Evolutionary conservation across 2,888 invertebrate genomes (phyloP).

Genomic region (Ectemnius cavifrons): DNA sequence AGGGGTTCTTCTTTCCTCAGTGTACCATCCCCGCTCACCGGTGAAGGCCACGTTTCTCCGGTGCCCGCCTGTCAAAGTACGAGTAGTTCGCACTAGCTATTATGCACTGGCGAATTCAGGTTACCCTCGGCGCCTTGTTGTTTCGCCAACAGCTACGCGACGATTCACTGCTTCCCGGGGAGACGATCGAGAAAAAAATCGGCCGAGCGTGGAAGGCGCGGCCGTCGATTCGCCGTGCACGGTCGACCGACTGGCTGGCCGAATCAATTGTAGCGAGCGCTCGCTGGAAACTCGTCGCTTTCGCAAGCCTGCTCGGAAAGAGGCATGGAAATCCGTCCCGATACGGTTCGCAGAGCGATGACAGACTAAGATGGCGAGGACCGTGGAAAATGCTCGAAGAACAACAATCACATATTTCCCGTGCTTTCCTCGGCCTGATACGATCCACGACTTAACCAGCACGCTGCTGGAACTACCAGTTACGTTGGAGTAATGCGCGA

Average conservation of each 20-base stretch:
- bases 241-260: neutral
- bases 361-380: constrained; percentile 72
- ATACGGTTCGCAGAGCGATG: constrained; percentile 57
- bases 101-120: neutral
- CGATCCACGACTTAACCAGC: constrained; percentile 25
- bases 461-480: constrained; percentile 5
- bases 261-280: neutral
- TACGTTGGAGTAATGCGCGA: constrained; percentile 14
- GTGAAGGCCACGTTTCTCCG: constrained; percentile 20
- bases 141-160: constrained; percentile 19
- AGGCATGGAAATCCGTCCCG: constrained; percentile 45
- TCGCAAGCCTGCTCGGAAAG: constrained; percentile 3
- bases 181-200: constrained; percentile 18
- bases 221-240: neutral
- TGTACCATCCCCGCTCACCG: constrained; percentile 63
- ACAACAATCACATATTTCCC: constrained; percentile 57
- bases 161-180: constrained; percentile 22
- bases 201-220: constrained; percentile 18
- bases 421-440: constrained; percentile 19
- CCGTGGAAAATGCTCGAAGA: constrained; percentile 29
- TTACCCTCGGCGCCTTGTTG: constrained; percentile 16
- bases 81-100: neutral
- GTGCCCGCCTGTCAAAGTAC: constrained; percentile 7
- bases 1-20: constrained; percentile 64
- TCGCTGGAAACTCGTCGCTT: constrained; percentile 7